Percentiles rank a stretch among this genome's conserved stretches.
Evolutionary conservation across 2,797 vertebrate species (phyloP).

Genomic region (Sorex maritimensis): DNA sequence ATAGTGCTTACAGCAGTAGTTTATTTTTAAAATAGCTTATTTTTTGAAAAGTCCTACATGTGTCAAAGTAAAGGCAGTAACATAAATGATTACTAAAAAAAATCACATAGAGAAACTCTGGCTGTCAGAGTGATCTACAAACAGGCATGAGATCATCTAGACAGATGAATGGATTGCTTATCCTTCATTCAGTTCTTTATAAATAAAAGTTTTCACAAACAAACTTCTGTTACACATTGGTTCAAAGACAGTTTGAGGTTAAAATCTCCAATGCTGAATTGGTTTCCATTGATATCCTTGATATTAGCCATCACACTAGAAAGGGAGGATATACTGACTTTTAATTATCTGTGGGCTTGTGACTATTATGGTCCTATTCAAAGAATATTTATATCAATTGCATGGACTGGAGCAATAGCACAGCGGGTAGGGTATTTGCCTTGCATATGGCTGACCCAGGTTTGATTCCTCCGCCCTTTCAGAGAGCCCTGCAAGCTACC

Average conservation of each 20-base stretch:
- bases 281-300: neutral
- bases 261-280: neutral
- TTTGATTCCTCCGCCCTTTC: too few relatives aligned
- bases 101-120: neutral
- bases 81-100: neutral
- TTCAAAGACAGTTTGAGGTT: neutral
- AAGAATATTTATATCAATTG: too few relatives aligned
- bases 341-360: neutral
- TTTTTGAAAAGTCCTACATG: neutral
- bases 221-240: neutral
- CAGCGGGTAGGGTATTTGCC: too few relatives aligned
- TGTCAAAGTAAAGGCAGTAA: neutral
- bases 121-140: neutral
- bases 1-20: neutral
- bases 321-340: neutral
- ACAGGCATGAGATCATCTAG: neutral
- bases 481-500: too few relatives aligned
- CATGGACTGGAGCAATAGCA: too few relatives aligned
- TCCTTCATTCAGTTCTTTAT: neutral
- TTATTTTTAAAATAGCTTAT: too few relatives aligned
- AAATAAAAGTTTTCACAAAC: slow-evolving; percentile 16
- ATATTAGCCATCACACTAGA: neutral
- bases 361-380: neutral
- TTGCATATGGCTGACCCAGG: too few relatives aligned
- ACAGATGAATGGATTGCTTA: slow-evolving; percentile 8